These are phyloP conservation scores for Rhagonycha fulva DNA, from an alignment of 2,888 invertebrate genomes.

Conservation along the genomic window DNA sequence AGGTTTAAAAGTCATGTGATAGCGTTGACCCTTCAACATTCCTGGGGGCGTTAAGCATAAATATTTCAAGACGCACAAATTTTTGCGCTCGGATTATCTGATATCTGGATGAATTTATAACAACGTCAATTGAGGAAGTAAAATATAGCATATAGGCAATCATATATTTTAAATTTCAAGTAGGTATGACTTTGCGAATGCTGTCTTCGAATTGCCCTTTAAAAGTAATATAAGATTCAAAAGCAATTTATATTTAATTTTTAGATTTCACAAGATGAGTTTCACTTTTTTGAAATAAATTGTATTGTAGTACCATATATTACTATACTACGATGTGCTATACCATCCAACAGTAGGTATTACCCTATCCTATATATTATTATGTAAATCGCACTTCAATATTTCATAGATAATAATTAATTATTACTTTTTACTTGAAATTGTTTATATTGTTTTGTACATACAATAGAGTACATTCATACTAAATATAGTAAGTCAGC, in stretches of 20 bases:
- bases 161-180: not conserved
- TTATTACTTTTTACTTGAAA: no score
- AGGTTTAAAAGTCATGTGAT: constrained; percentile 32
- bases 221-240: not conserved
- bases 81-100: constrained; percentile 23
- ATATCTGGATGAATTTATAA: constrained; percentile 22
- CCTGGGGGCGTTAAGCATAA: constrained; percentile 23
- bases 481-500: no score
- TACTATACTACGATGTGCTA: no score
- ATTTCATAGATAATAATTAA: no score
- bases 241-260: no score
- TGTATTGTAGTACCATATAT: not conserved
- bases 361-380: no score
- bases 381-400: no score
- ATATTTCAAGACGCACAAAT: constrained; percentile 25
- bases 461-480: no score
- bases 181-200: not conserved
- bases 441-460: no score
- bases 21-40: constrained; percentile 34
- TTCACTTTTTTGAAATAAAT: not conserved
- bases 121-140: constrained; percentile 5
- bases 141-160: not conserved
- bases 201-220: not conserved
- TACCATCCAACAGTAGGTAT: no score
- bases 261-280: not conserved